Conservation (phyloP, 2,797 vertebrate genomes). For the Poecilia picta region DNA sequence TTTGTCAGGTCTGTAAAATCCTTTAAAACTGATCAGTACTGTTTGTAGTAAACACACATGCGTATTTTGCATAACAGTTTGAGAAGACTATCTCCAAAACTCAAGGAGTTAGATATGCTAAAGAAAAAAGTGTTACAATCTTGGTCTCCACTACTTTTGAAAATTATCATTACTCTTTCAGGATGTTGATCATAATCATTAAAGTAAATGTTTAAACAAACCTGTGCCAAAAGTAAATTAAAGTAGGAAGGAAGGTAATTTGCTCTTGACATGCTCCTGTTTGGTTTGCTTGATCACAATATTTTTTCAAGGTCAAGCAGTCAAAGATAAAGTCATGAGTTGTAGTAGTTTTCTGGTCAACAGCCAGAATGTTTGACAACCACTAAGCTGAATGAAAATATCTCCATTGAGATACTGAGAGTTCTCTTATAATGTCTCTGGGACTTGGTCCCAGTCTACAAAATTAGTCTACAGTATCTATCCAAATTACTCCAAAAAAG, state of each 20-base stretch:
- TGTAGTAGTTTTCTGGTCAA: background rate
- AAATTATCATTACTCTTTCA: background rate
- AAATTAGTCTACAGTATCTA: background rate
- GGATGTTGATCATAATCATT: background rate
- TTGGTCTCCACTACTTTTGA: background rate
- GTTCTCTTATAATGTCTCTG: too few relatives aligned
- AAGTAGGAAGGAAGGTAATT: background rate
- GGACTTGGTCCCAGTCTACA: background rate
- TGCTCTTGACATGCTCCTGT: background rate
- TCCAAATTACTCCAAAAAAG: background rate
- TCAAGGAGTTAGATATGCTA: background rate
- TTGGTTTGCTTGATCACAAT: background rate
- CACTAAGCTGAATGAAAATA: background rate
- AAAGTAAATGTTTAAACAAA: background rate
- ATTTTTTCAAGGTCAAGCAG: background rate
- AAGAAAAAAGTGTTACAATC: background rate
- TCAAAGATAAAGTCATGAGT: background rate
- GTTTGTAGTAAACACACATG: background rate
- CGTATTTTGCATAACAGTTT: background rate
- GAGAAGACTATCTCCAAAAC: background rate
- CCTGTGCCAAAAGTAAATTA: background rate
- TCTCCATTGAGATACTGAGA: background rate
- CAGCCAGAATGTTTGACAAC: background rate
- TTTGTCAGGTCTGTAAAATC: background rate
- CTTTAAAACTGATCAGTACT: background rate